Evolutionary conservation across 2,888 invertebrate genomes (phyloP).

Genomic region (Cryptocephalus primarius): DNA sequence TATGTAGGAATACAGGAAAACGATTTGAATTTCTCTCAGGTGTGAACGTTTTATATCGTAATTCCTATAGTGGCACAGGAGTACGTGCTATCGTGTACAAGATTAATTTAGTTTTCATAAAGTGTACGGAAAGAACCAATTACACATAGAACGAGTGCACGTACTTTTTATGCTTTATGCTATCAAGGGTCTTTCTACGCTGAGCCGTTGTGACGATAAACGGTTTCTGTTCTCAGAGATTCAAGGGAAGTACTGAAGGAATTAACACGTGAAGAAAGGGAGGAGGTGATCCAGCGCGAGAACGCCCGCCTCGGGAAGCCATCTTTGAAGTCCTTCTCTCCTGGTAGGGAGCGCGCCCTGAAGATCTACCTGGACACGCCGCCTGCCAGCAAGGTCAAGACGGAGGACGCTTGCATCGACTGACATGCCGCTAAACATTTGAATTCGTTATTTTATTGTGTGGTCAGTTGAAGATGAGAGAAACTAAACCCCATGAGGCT

Average conservation of each 20-base stretch:
- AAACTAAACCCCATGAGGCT: constrained; percentile 3
- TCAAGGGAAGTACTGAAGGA: constrained; percentile 46
- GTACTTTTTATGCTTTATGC: no score
- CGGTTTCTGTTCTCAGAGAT: constrained; percentile 43
- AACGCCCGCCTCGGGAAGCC: constrained; percentile 42
- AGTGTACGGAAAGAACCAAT: no score
- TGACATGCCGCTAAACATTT: constrained; percentile 30
- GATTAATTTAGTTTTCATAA: no score
- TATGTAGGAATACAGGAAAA: no score
- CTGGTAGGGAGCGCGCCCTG: constrained; percentile 57
- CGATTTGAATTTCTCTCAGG: no score
- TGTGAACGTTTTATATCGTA: no score
- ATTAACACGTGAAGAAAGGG: constrained; percentile 48
- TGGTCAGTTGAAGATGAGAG: constrained; percentile 21
- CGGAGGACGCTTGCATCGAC: constrained; percentile 32
- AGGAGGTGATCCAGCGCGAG: constrained; percentile 50
- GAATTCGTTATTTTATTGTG: constrained; percentile 30
- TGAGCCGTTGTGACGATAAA: no score
- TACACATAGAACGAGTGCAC: no score
- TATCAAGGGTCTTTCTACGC: no score
- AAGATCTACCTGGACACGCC: constrained; percentile 59
- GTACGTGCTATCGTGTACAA: no score
- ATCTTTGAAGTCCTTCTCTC: constrained; percentile 40
- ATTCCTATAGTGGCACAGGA: no score
- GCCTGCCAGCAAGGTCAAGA: constrained; percentile 25